Conservation (phyloP, 2,113 vertebrate genomes). For the Saccopteryx leptura region DNA sequence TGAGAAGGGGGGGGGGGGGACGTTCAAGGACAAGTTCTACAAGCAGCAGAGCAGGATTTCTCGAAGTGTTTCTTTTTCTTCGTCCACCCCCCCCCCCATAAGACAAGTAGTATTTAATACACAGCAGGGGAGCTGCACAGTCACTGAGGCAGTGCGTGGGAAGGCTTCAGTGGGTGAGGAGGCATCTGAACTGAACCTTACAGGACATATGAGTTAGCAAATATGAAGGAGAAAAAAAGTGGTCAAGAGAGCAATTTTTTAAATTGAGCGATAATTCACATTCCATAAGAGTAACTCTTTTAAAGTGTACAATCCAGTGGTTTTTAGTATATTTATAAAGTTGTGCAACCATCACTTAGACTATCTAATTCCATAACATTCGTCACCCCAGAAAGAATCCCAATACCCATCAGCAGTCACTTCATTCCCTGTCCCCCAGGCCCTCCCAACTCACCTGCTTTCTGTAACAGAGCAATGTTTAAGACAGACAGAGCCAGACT, state of each 20-base stretch:
- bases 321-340: conserved; percentile 9
- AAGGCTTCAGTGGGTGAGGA: not conserved
- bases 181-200: not conserved
- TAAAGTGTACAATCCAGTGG: not conserved
- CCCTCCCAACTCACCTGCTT: not conserved
- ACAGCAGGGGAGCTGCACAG: not conserved
- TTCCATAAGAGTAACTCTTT: not conserved
- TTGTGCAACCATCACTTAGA: not conserved
- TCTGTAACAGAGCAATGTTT: not conserved
- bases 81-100: not conserved
- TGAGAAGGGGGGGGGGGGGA: not conserved
- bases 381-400: not conserved
- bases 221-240: not conserved
- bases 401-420: not conserved
- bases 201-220: not conserved
- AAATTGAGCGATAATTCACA: not conserved
- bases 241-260: not conserved
- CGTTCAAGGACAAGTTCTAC: not conserved
- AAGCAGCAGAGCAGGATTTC: not conserved
- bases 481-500: not conserved
- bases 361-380: not conserved
- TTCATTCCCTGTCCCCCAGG: not conserved
- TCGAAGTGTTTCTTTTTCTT: not conserved
- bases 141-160: not conserved
- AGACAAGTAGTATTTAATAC: not conserved